These are phyloP conservation scores for Lamproptera curius DNA, from an alignment of 2,888 invertebrate species.

Conservation along the genomic window DNA sequence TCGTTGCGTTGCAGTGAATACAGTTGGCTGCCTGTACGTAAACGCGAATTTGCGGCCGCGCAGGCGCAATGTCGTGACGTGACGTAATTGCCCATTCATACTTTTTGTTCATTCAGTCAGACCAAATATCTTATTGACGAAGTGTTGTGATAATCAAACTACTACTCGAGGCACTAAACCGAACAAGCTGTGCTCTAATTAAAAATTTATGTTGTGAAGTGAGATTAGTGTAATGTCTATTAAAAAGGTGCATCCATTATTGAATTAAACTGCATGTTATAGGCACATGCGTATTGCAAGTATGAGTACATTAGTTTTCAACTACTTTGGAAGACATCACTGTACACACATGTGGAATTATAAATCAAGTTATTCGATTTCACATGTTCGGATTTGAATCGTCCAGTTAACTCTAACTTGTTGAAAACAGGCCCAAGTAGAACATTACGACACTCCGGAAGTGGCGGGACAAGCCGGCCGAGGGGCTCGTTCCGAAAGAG, in stretches of 20 bases:
- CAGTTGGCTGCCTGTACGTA: slow-evolving; percentile 24
- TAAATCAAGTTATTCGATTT: slow-evolving; percentile 36
- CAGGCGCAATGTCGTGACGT: slow-evolving; percentile 70
- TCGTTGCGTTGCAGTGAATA: slow-evolving; percentile 8
- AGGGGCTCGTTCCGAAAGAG: slow-evolving; percentile 75
- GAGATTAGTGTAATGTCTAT: slow-evolving; percentile 35
- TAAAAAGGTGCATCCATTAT: slow-evolving; percentile 65
- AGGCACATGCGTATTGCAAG: slow-evolving; percentile 69
- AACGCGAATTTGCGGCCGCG: slow-evolving; percentile 46
- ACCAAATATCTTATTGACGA: slow-evolving; percentile 56
- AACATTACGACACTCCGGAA: slow-evolving; percentile 78
- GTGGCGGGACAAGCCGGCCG: slow-evolving; percentile 75
- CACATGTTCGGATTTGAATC: slow-evolving; percentile 44
- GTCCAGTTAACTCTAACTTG: slow-evolving; percentile 34
- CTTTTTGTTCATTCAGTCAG: slow-evolving; percentile 72
- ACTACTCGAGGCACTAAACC: slow-evolving; percentile 27
- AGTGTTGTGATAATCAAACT: slow-evolving; percentile 43
- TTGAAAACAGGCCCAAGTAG: slow-evolving; percentile 65
- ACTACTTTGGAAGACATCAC: slow-evolving; percentile 36
- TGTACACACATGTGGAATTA: slow-evolving; percentile 44
- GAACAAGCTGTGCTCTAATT: slow-evolving; percentile 25
- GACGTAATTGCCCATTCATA: slow-evolving; percentile 77
- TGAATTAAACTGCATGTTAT: slow-evolving; percentile 57
- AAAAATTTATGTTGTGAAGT: slow-evolving; percentile 31
- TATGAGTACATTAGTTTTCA: slow-evolving; percentile 43